phyloP scores from a whole-genome alignment of 30 jellyfish, hydroid and myxozoan genomes.

The Turritopsis dohrnii region DNA sequence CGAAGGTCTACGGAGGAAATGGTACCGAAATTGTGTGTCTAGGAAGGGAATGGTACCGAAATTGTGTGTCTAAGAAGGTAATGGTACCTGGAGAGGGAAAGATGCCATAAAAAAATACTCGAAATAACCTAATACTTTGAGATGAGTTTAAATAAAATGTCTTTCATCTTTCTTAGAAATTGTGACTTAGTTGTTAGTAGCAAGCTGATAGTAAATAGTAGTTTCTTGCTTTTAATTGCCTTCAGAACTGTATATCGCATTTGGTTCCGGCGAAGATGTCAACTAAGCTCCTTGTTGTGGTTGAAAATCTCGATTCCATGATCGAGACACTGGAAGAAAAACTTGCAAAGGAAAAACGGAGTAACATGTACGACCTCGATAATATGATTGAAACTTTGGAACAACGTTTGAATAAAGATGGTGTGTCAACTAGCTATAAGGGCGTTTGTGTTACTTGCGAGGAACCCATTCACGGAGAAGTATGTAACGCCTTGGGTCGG shows the following conservation, averaged over 20 bases:
- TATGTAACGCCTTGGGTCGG: conserved; percentile 1
- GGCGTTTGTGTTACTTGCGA: conserved; percentile 17
- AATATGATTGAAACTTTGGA: conserved; percentile 3
- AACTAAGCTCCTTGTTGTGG: not conserved
- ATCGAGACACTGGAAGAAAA: conserved; percentile 8
- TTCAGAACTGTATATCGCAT: not conserved
- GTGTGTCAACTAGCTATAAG: conserved; percentile 12
- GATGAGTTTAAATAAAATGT: no score
- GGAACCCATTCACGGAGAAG: not conserved
- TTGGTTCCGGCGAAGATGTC: not conserved
- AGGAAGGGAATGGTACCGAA: no score
- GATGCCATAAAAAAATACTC: no score
- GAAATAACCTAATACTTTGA: no score
- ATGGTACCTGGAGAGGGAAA: no score
- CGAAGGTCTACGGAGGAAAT: no score
- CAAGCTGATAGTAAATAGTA: no score
- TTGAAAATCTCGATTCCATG: not conserved
- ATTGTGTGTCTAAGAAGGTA: no score
- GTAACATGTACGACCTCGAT: not conserved
- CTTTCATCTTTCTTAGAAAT: not conserved
- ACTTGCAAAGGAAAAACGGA: not conserved
- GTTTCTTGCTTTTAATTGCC: no score
- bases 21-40: no score
- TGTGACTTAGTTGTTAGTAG: no score
- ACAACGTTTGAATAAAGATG: conserved; percentile 16